Evolutionary conservation across 2,888 invertebrate genomes (phyloP).

Genomic region (Eumacrocentrus americanus): DNA sequence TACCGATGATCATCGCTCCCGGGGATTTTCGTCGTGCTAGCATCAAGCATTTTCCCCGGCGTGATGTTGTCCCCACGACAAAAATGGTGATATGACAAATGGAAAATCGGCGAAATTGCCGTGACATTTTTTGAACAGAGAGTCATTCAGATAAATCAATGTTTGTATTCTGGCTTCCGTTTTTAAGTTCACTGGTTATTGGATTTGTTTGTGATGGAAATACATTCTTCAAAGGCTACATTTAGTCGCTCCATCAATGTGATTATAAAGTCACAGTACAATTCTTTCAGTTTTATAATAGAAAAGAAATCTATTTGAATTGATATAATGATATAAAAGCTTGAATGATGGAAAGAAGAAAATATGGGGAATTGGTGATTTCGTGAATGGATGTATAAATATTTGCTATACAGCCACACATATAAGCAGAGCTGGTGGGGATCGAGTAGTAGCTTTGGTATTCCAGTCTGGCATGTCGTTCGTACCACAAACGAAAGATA

Average conservation of each 20-base stretch:
- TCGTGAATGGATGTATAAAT: constrained; percentile 18
- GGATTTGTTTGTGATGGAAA: constrained; percentile 27
- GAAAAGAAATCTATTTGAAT: too few relatives aligned
- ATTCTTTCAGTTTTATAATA: background rate
- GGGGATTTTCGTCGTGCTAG: constrained; percentile 29
- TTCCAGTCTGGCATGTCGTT: constrained; percentile 19
- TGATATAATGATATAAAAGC: background rate
- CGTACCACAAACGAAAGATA: constrained; percentile 28
- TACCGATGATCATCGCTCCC: constrained; percentile 32
- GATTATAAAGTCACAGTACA: background rate
- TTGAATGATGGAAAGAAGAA: background rate
- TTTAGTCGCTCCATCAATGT: background rate
- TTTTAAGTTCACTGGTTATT: constrained; percentile 25
- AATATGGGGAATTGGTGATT: background rate
- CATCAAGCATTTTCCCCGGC: constrained; percentile 34
- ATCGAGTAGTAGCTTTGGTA: constrained; percentile 10
- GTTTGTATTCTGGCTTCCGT: constrained; percentile 34
- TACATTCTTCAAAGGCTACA: background rate
- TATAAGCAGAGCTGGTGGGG: background rate
- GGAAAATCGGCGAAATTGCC: constrained; percentile 38
- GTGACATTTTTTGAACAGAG: constrained; percentile 27
- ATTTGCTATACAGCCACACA: constrained; percentile 5
- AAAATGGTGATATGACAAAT: constrained; percentile 35
- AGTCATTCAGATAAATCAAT: constrained; percentile 36
- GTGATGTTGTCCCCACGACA: constrained; percentile 25